These are phyloP conservation scores for Sebastes oblongus DNA, from an alignment of 2,797 vertebrate genomes.

Conservation along the genomic window DNA sequence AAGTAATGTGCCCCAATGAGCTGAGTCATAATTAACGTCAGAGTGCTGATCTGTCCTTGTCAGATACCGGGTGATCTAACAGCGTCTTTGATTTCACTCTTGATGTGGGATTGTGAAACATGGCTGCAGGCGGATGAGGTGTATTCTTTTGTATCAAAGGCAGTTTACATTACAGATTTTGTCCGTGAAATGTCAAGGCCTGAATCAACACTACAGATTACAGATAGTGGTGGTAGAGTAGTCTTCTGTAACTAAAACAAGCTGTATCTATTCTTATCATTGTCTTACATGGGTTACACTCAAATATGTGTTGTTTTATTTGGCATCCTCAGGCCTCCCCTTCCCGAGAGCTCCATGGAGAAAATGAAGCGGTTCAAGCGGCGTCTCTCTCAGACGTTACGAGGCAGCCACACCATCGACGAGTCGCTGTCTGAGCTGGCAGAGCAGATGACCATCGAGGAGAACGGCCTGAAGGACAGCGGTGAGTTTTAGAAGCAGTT, in stretches of 20 bases:
- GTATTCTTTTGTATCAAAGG: constrained; percentile 18
- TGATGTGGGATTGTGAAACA: constrained; percentile 51
- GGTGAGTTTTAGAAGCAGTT: constrained; percentile 78
- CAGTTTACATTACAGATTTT: constrained; percentile 4
- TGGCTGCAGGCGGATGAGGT: constrained; percentile 15
- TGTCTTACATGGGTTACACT: neutral
- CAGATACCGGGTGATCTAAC: constrained; percentile 21
- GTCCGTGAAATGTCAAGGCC: constrained; percentile 32
- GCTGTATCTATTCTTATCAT: neutral
- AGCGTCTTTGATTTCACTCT: constrained; percentile 6
- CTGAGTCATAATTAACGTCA: constrained; percentile 68
- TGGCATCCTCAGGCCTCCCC: constrained; percentile 81
- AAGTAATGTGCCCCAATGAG: constrained; percentile 46
- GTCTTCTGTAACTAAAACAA: neutral
- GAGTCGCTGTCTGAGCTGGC: constrained; percentile 94
- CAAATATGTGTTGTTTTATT: neutral
- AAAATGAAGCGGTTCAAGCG: constrained; percentile 98
- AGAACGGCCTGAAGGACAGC: constrained; percentile 93
- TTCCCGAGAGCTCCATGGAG: constrained; percentile 83
- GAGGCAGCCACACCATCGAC: constrained; percentile 96
- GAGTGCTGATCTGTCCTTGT: constrained; percentile 23
- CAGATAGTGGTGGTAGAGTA: neutral
- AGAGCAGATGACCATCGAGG: constrained; percentile 97
- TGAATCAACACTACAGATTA: neutral
- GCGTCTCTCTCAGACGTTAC: constrained; percentile 91